Evolutionary conservation across 1,140 invertebrate genomes (phyloP), one percentile per base, ranked within the genome.

Genomic region (Drosophila watanabei): DNA sequence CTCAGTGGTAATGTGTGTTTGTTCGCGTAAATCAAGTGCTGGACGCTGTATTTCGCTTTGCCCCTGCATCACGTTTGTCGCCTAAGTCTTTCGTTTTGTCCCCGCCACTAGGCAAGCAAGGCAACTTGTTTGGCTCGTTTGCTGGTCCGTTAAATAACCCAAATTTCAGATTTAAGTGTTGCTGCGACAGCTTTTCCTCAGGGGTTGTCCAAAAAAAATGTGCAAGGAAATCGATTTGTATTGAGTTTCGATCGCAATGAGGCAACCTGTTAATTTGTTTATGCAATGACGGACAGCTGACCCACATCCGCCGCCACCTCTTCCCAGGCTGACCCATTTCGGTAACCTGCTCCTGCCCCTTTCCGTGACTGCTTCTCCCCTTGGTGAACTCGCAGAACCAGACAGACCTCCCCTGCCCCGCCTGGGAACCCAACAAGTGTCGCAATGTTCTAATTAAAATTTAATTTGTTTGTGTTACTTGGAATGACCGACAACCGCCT

Each of bases 91-190:
- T 71, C 60, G 79, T 82, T 68, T 43, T 16, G 18, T 37, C 58
- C 24, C 64, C 32, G 16, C 35, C 14, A 18, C n/a, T 45, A 37
- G 3, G 33, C 33, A 37, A 18, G 52, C 52, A 39, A 20, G 71
- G 64, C 71, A 75, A 75, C 71, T 61, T 18, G 71, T 75, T 75
- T 82, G 30, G 10, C 61, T 65, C 66, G 68, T 69, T 83, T 60
- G 28, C 46, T 60, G 75, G 75, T 78, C 91, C 91, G 91, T 92
- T 92, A 92, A 91, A 84, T 92, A 92, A 92, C 91, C 91, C 81
- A 76, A 76, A 85, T 92, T 91, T 82, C 54, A 64, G 79, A 63
- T 75, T 75, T 62, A 85, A 89, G 69, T 66, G 70, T 49, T 71
- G 58, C 52, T 79, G 58, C 65, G 66, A 79, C 76, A 79, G 66